Evolutionary conservation across 1,140 invertebrate species (phyloP).

Genomic region (Nylanderia fulva): DNA sequence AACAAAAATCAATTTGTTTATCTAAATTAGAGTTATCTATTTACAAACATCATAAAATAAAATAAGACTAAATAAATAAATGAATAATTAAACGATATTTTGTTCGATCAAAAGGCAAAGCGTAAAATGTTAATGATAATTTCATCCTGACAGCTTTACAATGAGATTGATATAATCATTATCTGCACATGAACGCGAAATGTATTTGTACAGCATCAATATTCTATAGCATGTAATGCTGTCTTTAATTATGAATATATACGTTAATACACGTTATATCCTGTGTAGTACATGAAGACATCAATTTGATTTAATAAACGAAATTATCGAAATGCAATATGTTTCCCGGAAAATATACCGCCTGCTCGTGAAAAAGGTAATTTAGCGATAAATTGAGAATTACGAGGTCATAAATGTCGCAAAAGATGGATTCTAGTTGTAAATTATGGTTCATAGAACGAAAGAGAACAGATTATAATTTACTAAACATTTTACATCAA

Average conservation of each 20-base stretch:
- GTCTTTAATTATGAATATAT: neutral
- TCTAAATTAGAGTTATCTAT: too few species aligned
- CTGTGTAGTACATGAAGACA: neutral
- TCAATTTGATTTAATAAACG: conserved; percentile 8
- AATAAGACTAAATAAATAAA: neutral
- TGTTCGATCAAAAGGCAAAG: neutral
- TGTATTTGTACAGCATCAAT: conserved; percentile 22
- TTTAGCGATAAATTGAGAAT: conserved; percentile 35
- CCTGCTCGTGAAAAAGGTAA: conserved; percentile 29
- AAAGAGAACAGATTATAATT: neutral
- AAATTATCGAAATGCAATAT: conserved; percentile 49
- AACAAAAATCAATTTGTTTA: too few species aligned
- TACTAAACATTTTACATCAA: neutral
- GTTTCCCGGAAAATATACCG: conserved; percentile 11
- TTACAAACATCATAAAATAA: neutral
- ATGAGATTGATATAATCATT: conserved; percentile 17
- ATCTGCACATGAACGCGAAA: neutral
- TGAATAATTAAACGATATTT: conserved; percentile 19
- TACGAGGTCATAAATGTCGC: conserved; percentile 15
- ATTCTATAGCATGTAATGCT: neutral
- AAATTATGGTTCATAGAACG: neutral
- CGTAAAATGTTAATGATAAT: conserved; percentile 33
- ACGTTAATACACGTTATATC: neutral
- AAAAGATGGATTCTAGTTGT: neutral
- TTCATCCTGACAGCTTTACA: neutral